These are phyloP conservation scores for Hestina assimilis DNA, from an alignment of 1,140 invertebrate species.

Conservation along the genomic window DNA sequence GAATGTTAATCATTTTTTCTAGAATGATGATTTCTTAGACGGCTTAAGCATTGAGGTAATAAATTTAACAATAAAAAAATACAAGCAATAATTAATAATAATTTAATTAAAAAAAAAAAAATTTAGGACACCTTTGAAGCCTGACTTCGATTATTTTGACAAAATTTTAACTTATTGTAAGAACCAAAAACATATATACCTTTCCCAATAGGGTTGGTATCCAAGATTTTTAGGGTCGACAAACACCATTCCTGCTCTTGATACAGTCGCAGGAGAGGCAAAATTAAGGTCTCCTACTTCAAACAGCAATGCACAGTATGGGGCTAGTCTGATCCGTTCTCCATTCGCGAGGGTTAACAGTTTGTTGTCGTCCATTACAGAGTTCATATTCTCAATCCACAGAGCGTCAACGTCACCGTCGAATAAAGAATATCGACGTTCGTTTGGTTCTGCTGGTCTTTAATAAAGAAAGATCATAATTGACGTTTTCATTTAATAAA, in stretches of 20 bases:
- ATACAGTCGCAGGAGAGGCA: slow-evolving; percentile 94
- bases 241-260: slow-evolving; percentile 95
- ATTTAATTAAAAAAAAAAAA: no score
- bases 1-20: no score
- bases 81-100: no score
- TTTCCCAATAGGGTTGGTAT: slow-evolving; percentile 90
- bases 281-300: slow-evolving; percentile 94
- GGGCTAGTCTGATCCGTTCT: slow-evolving; percentile 90
- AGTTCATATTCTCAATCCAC: slow-evolving; percentile 98
- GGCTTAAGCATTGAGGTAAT: no score
- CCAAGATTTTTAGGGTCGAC: slow-evolving; percentile 95
- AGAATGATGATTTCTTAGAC: no score
- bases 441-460: slow-evolving; percentile 79
- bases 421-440: slow-evolving; percentile 91
- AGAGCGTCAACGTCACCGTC: slow-evolving; percentile 96
- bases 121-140: no score
- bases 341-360: slow-evolving; percentile 93
- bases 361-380: slow-evolving; percentile 97
- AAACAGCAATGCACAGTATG: slow-evolving; percentile 90
- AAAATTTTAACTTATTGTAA: neutral
- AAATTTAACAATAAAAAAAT: no score
- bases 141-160: neutral
- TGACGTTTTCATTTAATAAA: neutral
- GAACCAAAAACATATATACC: slow-evolving; percentile 78
- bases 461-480: neutral